A percentile compares a stretch with the other conserved stretches of the same genome.
These are phyloP conservation scores for Lysandra bellargus DNA, from an alignment of 2,888 invertebrate genomes.

Conservation along the genomic window DNA sequence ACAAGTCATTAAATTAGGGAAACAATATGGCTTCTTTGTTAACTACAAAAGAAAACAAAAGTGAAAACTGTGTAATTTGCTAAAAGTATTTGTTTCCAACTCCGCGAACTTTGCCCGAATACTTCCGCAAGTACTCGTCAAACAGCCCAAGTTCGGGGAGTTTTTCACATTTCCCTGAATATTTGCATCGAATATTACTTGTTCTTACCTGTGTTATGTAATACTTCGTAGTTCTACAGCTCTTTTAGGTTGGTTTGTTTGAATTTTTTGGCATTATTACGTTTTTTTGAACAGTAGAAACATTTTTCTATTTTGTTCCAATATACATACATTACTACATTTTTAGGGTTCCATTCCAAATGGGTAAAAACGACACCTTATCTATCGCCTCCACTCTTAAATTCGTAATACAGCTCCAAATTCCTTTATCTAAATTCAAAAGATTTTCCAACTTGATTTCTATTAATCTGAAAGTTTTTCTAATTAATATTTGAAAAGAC, in stretches of 20 bases:
- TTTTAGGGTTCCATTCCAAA: no score
- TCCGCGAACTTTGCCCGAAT: background rate
- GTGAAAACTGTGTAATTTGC: background rate
- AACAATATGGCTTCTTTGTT: background rate
- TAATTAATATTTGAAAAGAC: background rate
- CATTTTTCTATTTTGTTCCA: no score
- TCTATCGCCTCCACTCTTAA: no score
- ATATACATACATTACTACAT: no score
- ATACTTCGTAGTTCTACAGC: background rate
- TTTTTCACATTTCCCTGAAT: background rate
- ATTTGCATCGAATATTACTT: background rate
- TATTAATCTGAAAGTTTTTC: background rate
- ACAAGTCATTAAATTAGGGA: background rate
- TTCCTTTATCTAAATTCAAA: no score
- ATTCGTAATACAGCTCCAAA: no score
- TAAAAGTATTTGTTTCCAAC: slow-evolving; percentile 8
- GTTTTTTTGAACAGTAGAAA: background rate
- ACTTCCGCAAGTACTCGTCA: background rate
- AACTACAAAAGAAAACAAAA: background rate
- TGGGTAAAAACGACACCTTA: no score
- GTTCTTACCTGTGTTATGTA: background rate
- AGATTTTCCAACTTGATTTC: background rate
- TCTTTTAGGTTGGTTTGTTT: background rate
- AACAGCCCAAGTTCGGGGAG: background rate
- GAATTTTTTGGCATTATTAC: background rate